Evolutionary conservation across 1,140 invertebrate species (phyloP).

Genomic region (Drosophila grimshawi): DNA sequence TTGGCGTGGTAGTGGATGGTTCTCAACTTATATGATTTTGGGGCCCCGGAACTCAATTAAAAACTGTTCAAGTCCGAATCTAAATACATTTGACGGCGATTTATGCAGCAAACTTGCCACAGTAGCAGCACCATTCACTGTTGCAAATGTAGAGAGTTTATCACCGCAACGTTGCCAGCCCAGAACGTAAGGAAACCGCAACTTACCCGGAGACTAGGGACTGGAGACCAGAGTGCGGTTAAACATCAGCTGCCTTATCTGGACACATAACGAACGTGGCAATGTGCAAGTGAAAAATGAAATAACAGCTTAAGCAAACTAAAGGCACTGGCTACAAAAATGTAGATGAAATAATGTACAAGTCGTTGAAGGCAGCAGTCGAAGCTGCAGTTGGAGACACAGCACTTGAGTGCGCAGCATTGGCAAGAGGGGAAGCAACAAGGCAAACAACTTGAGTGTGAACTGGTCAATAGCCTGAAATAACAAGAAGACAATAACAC

Average conservation of each 20-base stretch:
- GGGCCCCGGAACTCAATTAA: constrained; percentile 44
- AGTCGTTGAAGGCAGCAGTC: constrained; percentile 29
- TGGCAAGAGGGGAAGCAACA: background rate
- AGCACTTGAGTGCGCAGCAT: background rate
- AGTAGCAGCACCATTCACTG: constrained; percentile 19
- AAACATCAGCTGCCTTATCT: constrained; percentile 66
- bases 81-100: constrained; percentile 71
- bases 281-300: constrained; percentile 71
- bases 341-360: constrained; percentile 42
- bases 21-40: constrained; percentile 53
- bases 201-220: constrained; percentile 3
- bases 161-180: constrained; percentile 43
- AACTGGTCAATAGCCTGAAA: constrained; percentile 81
- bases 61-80: constrained; percentile 64
- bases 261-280: background rate
- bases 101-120: constrained; percentile 60
- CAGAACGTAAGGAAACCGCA: constrained; percentile 23
- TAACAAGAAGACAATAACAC: constrained; percentile 80
- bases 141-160: constrained; percentile 52
- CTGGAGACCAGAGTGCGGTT: constrained; percentile 38
- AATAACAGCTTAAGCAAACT: constrained; percentile 69
- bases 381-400: constrained; percentile 17
- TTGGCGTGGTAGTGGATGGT: constrained; percentile 26
- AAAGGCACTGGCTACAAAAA: constrained; percentile 30
- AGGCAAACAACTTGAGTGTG: constrained; percentile 73